Conservation (phyloP, 2,888 invertebrate genomes). For the Pammene aurita region DNA sequence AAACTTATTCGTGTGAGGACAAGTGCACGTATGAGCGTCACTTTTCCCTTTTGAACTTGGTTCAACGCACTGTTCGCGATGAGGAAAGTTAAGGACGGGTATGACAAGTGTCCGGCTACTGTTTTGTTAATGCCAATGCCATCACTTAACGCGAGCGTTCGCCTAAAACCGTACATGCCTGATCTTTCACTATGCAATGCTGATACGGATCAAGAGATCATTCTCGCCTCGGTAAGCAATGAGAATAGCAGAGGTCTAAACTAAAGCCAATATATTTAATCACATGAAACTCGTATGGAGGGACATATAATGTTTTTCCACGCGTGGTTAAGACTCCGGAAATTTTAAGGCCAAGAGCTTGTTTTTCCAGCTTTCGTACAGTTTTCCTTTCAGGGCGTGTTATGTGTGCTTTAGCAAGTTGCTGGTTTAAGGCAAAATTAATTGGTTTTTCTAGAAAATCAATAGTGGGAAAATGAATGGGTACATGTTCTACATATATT, state of each 20-base stretch:
- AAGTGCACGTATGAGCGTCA: constrained; percentile 51
- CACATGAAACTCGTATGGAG: background rate
- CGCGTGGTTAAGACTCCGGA: constrained; percentile 34
- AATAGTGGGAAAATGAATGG: background rate
- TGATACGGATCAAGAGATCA: too few species aligned
- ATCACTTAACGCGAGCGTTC: background rate
- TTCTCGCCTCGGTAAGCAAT: background rate
- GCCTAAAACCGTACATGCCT: background rate
- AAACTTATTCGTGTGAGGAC: constrained; percentile 15
- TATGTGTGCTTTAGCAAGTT: constrained; percentile 1
- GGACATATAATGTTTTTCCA: background rate
- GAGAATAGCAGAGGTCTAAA: background rate
- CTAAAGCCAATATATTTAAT: background rate
- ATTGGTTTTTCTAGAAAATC: background rate
- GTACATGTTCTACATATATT: background rate
- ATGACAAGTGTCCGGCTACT: constrained; percentile 49
- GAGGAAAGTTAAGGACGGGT: constrained; percentile 70
- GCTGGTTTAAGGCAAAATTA: constrained; percentile 9
- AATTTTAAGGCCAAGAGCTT: constrained; percentile 48
- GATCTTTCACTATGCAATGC: background rate
- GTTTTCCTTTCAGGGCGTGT: constrained; percentile 27
- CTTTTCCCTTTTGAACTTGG: constrained; percentile 66
- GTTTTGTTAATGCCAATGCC: background rate
- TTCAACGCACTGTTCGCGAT: constrained; percentile 60
- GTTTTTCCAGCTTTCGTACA: constrained; percentile 43